phyloP scores from a whole-genome alignment of 2,888 invertebrate genomes.

The Campoplex nolae region DNA sequence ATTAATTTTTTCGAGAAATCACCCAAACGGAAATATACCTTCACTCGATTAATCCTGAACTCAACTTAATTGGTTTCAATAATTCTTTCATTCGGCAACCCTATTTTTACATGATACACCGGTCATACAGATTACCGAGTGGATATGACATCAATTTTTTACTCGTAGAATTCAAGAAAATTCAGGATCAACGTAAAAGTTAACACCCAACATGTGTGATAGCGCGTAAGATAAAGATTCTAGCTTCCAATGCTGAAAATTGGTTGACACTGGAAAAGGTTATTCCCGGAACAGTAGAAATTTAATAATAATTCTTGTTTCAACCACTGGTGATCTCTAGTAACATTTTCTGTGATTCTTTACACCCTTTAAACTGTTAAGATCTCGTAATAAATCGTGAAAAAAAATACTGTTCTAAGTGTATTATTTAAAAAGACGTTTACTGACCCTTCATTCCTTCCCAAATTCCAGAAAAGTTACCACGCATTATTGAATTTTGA shows the following conservation, averaged over 20 bases:
- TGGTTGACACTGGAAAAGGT: slow-evolving; percentile 23
- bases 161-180: neutral
- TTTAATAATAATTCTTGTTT: slow-evolving; percentile 5
- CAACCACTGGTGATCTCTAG: slow-evolving; percentile 64
- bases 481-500: neutral
- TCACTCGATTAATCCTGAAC: slow-evolving; percentile 71
- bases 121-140: neutral
- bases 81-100: neutral
- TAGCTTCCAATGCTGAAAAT: slow-evolving; percentile 72
- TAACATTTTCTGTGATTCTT: slow-evolving; percentile 78
- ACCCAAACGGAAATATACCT: neutral
- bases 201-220: slow-evolving; percentile 59
- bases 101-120: slow-evolving; percentile 15
- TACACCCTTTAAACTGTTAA: slow-evolving; percentile 79
- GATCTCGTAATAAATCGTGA: slow-evolving; percentile 81
- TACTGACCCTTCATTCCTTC: neutral
- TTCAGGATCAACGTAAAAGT: neutral
- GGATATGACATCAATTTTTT: neutral
- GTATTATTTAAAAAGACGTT: neutral
- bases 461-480: neutral
- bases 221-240: slow-evolving; percentile 61
- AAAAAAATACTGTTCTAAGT: slow-evolving; percentile 20
- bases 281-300: slow-evolving; percentile 19
- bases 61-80: slow-evolving; percentile 75
- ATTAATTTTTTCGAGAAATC: neutral